phyloP scores from a whole-genome alignment of 1,140 invertebrate species.

The Ganaspis sp. region DNA sequence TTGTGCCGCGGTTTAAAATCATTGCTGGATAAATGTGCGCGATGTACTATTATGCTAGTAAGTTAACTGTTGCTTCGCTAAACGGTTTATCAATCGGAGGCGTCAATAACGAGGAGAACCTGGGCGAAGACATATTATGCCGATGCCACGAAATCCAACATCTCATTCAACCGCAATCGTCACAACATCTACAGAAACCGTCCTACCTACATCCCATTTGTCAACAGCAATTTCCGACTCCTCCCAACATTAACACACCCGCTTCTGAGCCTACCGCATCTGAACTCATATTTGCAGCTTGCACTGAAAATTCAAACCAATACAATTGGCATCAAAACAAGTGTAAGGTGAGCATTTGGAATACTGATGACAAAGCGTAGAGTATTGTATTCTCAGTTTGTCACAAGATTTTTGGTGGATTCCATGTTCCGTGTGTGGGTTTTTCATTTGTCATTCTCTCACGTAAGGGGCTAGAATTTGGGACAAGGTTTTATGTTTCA shows the following conservation, averaged over 20 bases:
- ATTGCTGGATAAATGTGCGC: constrained; percentile 75
- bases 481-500: too few relatives aligned
- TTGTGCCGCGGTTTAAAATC: constrained; percentile 73
- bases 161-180: constrained; percentile 48
- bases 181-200: constrained; percentile 53
- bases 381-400: too few relatives aligned
- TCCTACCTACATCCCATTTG: constrained; percentile 44
- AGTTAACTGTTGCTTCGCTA: constrained; percentile 76
- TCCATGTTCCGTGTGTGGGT: too few relatives aligned
- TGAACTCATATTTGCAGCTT: constrained; percentile 67
- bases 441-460: too few relatives aligned
- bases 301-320: constrained; percentile 66
- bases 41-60: constrained; percentile 76
- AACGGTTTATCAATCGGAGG: constrained; percentile 66
- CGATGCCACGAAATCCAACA: constrained; percentile 66
- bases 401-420: too few relatives aligned
- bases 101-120: constrained; percentile 43
- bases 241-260: constrained; percentile 57
- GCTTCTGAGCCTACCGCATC: constrained; percentile 56
- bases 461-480: too few relatives aligned
- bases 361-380: not conserved
- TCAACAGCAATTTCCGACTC: constrained; percentile 51
- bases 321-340: constrained; percentile 71
- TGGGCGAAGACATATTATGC: constrained; percentile 57
- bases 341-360: constrained; percentile 61